Evolutionary conservation across 2,113 vertebrate species (phyloP), one percentile per base, ranked within the genome.

Genomic region (Pollimyrus isidori): DNA sequence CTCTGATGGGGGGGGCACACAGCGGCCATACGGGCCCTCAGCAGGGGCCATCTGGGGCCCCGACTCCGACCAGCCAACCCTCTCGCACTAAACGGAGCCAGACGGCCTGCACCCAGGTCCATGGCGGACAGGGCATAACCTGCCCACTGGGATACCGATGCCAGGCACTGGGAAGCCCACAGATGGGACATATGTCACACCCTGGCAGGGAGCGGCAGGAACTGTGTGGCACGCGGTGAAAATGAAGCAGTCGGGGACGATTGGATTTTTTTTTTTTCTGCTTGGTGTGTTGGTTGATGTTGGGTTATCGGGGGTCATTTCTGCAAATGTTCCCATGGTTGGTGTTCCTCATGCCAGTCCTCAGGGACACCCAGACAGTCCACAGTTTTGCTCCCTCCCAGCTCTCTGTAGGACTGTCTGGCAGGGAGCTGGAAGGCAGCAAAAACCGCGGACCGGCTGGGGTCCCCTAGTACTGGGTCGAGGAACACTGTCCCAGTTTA

Each of bases 111-210:
- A 56, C 35, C 35, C 82, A 92, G 92, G 92, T 93, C 93, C 93
- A 26, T 88, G 52, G 90, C 45, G 89, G 88, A 89, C 87, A 91
- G 89, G 88, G 88, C 83, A 87, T 90, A 91, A 92, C 62, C 91
- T 58, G 87, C 90, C 87, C 88, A 56, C 87, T 88, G 89, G 89
- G 92, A 48, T 7, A 56, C 86, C 88, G 82, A 82, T 86, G 88
- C 30, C 49, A 89, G 50, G 89, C 88, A 45, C 69, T 65, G 90
- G 19, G 80, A 45, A 73, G 80, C 53, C 91, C 90, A 87, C 87
- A 56, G 91, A 89, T 91, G 88, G 58, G 91, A 65, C 91, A 92
- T 92, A 92, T 92, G 91, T 92, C 91, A 89, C 92, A 35, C 13
- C 91, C 91, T 85, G 91, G 90, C 91, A 92, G 87, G 88, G 87